phyloP scores from a whole-genome alignment of 2,888 invertebrate genomes.

The Cecidostiba fungosa region DNA sequence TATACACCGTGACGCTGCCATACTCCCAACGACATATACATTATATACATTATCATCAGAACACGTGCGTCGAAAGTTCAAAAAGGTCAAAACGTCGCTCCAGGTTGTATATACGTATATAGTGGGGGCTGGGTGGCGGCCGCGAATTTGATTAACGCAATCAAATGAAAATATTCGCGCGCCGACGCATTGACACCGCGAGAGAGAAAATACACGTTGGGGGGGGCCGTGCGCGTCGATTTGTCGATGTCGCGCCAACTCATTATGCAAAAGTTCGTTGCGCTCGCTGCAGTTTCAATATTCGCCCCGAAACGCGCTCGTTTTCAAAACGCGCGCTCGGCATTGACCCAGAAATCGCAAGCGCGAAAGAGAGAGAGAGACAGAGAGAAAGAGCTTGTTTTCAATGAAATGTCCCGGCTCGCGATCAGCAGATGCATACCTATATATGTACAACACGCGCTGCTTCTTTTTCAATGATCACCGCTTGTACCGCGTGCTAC shows the following conservation, averaged over 20 bases:
- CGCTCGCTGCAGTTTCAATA: slow-evolving; percentile 74
- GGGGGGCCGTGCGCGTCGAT: slow-evolving; percentile 38
- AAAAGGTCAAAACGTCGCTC: slow-evolving; percentile 73
- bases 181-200: slow-evolving; percentile 57
- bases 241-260: slow-evolving; percentile 68
- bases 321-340: slow-evolving; percentile 68
- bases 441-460: not conserved
- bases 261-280: slow-evolving; percentile 78
- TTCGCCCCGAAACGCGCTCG: slow-evolving; percentile 71
- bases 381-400: slow-evolving; percentile 17
- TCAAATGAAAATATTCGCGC: slow-evolving; percentile 77
- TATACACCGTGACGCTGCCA: not conserved
- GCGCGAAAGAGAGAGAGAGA: not conserved
- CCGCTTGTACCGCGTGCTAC: not conserved
- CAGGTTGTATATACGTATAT: not conserved
- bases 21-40: not conserved
- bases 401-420: slow-evolving; percentile 60
- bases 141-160: slow-evolving; percentile 75
- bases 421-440: not conserved
- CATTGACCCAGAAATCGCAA: slow-evolving; percentile 75
- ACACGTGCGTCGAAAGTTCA: slow-evolving; percentile 70
- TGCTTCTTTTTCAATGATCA: slow-evolving; percentile 51
- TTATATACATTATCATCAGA: not conserved
- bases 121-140: slow-evolving; percentile 67
- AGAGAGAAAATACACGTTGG: slow-evolving; percentile 35